Percentiles rank a stretch among this genome's conserved stretches.
These are phyloP conservation scores for Protonemura montana DNA, from an alignment of 2,888 invertebrate species.

Conservation along the genomic window DNA sequence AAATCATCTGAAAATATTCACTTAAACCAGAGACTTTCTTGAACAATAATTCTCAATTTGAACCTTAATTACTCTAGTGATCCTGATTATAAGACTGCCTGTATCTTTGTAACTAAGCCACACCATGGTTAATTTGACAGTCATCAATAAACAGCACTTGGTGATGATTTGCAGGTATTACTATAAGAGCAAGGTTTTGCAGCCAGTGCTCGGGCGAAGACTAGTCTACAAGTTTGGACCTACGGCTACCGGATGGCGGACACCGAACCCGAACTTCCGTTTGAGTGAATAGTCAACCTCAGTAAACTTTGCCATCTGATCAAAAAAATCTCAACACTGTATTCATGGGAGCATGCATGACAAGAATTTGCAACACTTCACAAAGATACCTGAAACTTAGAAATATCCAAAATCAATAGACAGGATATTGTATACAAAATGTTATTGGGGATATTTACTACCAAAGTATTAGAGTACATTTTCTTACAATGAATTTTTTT, in stretches of 20 bases:
- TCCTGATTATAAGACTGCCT: too few relatives aligned
- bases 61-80: too few relatives aligned
- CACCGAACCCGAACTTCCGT: constrained; percentile 67
- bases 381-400: too few relatives aligned
- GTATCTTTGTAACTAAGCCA: neutral
- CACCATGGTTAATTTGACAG: neutral
- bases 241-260: constrained; percentile 79
- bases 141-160: too few relatives aligned
- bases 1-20: neutral
- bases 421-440: neutral
- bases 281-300: constrained; percentile 2
- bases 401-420: too few relatives aligned
- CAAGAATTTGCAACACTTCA: neutral
- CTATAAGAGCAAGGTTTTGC: constrained; percentile 77
- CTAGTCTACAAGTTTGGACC: constrained; percentile 84
- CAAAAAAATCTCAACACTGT: neutral
- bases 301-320: neutral
- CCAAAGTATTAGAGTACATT: neutral
- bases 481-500: too few relatives aligned
- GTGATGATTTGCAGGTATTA: constrained; percentile 69
- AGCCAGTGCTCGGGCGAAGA: constrained; percentile 77
- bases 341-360: neutral
- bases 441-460: neutral
- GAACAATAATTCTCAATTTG: too few relatives aligned
- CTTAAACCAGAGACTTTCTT: too few relatives aligned